These are phyloP conservation scores for Xiphydria camelus DNA, from an alignment of 2,888 invertebrate species.

Conservation along the genomic window DNA sequence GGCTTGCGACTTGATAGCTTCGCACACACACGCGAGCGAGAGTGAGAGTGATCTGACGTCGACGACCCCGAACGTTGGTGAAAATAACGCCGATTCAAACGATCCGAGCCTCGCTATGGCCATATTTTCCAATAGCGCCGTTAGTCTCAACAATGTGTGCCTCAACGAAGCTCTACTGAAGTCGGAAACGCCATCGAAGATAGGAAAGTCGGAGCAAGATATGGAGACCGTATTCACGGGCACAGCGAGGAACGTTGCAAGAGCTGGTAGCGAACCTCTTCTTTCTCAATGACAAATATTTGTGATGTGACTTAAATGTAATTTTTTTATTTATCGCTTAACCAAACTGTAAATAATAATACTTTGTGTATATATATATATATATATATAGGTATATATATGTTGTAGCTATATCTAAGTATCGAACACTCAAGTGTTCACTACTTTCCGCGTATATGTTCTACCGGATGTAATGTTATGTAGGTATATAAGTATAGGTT, in stretches of 20 bases:
- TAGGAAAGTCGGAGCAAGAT: slow-evolving; percentile 25
- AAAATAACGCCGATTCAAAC: slow-evolving; percentile 56
- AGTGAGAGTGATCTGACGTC: slow-evolving; percentile 49
- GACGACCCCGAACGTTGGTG: slow-evolving; percentile 22
- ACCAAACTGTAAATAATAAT: slow-evolving; percentile 13
- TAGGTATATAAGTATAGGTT: too few relatives aligned
- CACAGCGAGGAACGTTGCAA: slow-evolving; percentile 15
- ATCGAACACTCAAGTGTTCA: too few relatives aligned
- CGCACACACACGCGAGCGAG: slow-evolving; percentile 52
- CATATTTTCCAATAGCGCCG: slow-evolving; percentile 85
- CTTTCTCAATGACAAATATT: slow-evolving; percentile 17
- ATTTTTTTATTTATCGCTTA: slow-evolving; percentile 17
- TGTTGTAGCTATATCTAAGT: background rate
- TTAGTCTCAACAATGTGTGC: slow-evolving; percentile 79
- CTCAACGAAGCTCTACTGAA: slow-evolving; percentile 75
- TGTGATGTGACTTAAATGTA: slow-evolving; percentile 8
- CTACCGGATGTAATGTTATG: too few relatives aligned
- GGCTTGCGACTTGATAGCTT: slow-evolving; percentile 84
- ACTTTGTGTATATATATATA: background rate
- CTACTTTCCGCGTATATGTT: too few relatives aligned
- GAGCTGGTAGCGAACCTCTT: slow-evolving; percentile 21
- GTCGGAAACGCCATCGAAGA: slow-evolving; percentile 60
- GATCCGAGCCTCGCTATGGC: slow-evolving; percentile 71
- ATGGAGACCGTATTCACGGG: slow-evolving; percentile 1
- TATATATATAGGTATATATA: background rate